Evolutionary conservation across 2,797 vertebrate genomes (phyloP).

Genomic region (Sebastes vulpes): DNA sequence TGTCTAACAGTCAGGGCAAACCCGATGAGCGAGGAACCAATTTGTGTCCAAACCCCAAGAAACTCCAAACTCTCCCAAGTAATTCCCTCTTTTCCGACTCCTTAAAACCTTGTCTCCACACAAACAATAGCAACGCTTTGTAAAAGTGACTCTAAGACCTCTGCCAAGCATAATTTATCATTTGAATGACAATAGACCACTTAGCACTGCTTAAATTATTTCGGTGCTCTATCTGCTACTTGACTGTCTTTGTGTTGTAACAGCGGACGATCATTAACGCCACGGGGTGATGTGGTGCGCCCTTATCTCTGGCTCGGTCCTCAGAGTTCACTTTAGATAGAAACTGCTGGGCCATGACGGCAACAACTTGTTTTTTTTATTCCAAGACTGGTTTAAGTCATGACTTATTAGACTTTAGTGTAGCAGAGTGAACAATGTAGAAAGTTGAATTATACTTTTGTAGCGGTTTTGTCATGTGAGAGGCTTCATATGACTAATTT

Average conservation of each 20-base stretch:
- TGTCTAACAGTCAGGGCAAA: slow-evolving; percentile 65
- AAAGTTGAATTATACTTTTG: slow-evolving; percentile 42
- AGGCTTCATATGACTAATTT: slow-evolving; percentile 11
- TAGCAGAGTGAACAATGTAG: slow-evolving; percentile 22
- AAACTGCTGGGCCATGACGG: slow-evolving; percentile 68
- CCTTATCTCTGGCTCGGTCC: slow-evolving; percentile 80
- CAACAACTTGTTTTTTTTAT: slow-evolving; percentile 57
- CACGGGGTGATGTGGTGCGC: slow-evolving; percentile 70
- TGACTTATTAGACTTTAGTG: slow-evolving; percentile 42
- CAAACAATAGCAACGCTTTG: slow-evolving; percentile 88
- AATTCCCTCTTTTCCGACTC: slow-evolving; percentile 84
- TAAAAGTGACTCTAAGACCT: slow-evolving; percentile 87
- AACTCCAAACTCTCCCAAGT: slow-evolving; percentile 84
- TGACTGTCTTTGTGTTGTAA: slow-evolving; percentile 83
- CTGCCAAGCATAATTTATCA: slow-evolving; percentile 89
- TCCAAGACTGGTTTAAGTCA: slow-evolving; percentile 30
- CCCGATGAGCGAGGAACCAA: slow-evolving; percentile 81
- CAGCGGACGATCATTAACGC: slow-evolving; percentile 83
- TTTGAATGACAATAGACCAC: slow-evolving; percentile 89
- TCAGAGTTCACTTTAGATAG: slow-evolving; percentile 78
- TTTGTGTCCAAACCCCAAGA: slow-evolving; percentile 86
- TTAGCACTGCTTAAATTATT: slow-evolving; percentile 87
- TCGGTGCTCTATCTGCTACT: slow-evolving; percentile 82
- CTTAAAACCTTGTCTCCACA: slow-evolving; percentile 84
- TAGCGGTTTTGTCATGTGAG: slow-evolving; percentile 18